These are phyloP conservation scores for Pavo muticus DNA, from an alignment of 2,113 vertebrate genomes.

Conservation along the genomic window DNA sequence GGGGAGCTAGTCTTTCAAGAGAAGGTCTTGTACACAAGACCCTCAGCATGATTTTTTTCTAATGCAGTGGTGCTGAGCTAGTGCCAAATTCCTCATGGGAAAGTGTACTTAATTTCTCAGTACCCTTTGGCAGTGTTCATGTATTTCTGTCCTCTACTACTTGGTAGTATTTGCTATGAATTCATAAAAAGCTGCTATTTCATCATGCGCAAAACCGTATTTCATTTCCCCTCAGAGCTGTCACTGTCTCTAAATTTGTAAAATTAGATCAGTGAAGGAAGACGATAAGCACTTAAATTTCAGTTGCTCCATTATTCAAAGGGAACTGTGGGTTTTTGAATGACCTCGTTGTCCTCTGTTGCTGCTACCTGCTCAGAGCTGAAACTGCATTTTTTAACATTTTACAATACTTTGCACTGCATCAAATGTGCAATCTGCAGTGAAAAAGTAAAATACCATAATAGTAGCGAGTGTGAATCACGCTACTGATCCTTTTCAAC, in stretches of 20 bases:
- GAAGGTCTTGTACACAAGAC: background rate
- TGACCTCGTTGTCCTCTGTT: background rate
- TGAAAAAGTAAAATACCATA: conserved; percentile 85
- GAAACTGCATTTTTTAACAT: background rate
- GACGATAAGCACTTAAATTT: background rate
- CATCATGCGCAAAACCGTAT: background rate
- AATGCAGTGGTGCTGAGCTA: background rate
- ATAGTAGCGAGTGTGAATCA: conserved; percentile 83
- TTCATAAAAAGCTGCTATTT: background rate
- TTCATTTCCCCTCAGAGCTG: background rate
- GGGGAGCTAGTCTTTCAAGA: background rate
- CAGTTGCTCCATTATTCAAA: background rate
- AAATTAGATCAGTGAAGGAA: background rate
- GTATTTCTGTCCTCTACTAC: background rate
- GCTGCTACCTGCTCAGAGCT: background rate
- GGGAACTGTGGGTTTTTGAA: background rate
- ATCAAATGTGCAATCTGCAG: conserved; percentile 84
- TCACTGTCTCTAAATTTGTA: background rate
- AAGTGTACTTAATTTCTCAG: background rate
- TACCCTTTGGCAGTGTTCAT: background rate
- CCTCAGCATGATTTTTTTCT: background rate
- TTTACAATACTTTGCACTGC: conserved; percentile 82
- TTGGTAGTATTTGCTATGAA: background rate
- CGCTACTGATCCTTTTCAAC: conserved; percentile 87
- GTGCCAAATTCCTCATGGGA: background rate